Evolutionary conservation across 2,113 vertebrate species (phyloP).

Genomic region (Channa maculata): DNA sequence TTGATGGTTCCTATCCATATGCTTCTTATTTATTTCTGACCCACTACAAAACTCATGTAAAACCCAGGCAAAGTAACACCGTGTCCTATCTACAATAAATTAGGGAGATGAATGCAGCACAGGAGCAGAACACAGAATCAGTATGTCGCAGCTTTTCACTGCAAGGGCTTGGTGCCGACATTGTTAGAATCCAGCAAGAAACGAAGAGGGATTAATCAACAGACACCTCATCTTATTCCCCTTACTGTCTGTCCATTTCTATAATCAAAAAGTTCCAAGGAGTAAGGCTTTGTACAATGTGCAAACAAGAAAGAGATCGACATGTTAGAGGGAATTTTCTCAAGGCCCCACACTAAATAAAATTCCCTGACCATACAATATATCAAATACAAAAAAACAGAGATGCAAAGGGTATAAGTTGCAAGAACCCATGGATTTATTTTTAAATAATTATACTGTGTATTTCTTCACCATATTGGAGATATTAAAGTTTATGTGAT

Average conservation of each 20-base stretch:
- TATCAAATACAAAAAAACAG: constrained; percentile 13
- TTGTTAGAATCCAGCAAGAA: constrained; percentile 43
- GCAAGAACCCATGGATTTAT: too few relatives aligned
- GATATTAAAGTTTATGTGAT: background rate
- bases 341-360: background rate
- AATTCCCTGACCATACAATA: constrained; percentile 15
- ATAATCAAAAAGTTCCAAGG: constrained; percentile 22
- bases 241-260: constrained; percentile 48
- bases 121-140: constrained; percentile 17
- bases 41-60: constrained; percentile 13
- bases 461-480: constrained; percentile 12
- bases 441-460: background rate
- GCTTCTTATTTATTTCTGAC: constrained; percentile 27
- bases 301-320: constrained; percentile 50
- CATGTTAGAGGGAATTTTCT: constrained; percentile 30
- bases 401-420: background rate
- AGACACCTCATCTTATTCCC: constrained; percentile 45
- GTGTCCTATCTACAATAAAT: constrained; percentile 45
- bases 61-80: constrained; percentile 30
- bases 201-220: constrained; percentile 41
- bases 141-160: constrained; percentile 26
- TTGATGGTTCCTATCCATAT: background rate
- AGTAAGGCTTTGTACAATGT: constrained; percentile 44
- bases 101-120: constrained; percentile 39
- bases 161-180: constrained; percentile 26